Evolutionary conservation across 2,113 vertebrate genomes (phyloP), one percentile per base, ranked within the genome.

Genomic region (Baryphthengus martii): DNA sequence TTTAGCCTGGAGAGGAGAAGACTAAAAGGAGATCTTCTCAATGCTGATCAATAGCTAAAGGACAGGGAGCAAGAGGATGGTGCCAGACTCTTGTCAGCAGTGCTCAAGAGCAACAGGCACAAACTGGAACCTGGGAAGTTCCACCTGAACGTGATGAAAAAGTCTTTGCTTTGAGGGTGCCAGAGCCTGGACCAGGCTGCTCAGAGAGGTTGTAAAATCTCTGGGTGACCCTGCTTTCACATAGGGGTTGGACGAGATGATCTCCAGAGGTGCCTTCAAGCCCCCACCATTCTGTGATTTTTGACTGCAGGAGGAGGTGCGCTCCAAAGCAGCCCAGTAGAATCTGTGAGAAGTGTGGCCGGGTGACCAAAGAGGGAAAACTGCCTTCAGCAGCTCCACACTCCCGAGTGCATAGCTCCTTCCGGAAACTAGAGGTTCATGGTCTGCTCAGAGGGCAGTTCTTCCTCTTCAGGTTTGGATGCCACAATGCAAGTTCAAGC

Each of bases 401-500:
- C 7, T 40, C 25, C 17, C 7, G 15, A 37, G 29, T 33, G 40
- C 42, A 47, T 25, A 78, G 31, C 35, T 77, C 28, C n/a, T 75
- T 37, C 55, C 53, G 50, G 26, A 74, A 88, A 42, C 24, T 62
- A 67, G 21, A 49, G 31, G 40, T 11, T 45, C 19, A 12, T 4
- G 9, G n/a, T 49, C 58, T 39, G 65, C 59, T 73, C 59, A 33
- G 33, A 67, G 12, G 11, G 21, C 29, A 58, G 21, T 17, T 73
- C 13, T 33, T 83, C 18, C 42, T 75, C n/a, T 37, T 78, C 28
- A 42, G 28, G 9, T 20, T 42, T 49, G 37, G 52, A 55, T 1
- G 0, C 9, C n/a, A 61, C 20, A 80, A 9, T 14, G 13, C 5
- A 14, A n/a, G 9, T 29, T 53, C 37, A 42, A 23, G 56, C 2